Evolutionary conservation across 2,888 invertebrate species (phyloP).

Genomic region (Matsumyia berberina): DNA sequence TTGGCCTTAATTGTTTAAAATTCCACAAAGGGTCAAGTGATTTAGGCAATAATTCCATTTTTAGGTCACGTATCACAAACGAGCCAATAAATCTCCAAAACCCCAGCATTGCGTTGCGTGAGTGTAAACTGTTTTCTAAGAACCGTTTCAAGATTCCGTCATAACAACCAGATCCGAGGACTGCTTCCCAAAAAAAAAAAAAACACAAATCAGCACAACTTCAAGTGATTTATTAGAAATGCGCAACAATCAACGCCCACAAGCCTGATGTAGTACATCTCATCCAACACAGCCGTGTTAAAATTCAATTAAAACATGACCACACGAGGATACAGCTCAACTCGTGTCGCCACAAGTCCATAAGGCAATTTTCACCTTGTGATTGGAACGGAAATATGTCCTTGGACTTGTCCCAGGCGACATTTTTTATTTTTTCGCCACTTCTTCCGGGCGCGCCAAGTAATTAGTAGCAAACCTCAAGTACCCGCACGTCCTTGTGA

Average conservation of each 20-base stretch:
- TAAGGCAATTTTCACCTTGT: conserved; percentile 49
- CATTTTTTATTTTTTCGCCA: background rate
- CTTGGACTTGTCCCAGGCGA: conserved; percentile 66
- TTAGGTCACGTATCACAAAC: too few relatives aligned
- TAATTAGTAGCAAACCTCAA: conserved; percentile 39
- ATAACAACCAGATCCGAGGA: too few relatives aligned
- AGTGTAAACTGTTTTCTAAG: too few relatives aligned
- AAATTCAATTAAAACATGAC: conserved; percentile 33
- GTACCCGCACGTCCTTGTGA: conserved; percentile 11
- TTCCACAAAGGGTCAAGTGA: too few relatives aligned
- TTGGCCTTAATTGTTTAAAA: too few relatives aligned
- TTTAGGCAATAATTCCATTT: background rate
- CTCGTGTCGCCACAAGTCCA: conserved; percentile 27
- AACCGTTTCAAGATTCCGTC: too few relatives aligned
- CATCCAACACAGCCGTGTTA: conserved; percentile 29
- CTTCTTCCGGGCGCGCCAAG: conserved; percentile 38
- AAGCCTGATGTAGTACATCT: background rate
- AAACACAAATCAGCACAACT: conserved; percentile 1
- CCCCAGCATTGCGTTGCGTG: too few relatives aligned
- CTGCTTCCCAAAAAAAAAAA: background rate
- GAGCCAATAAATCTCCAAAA: too few relatives aligned
- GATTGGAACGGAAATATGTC: conserved; percentile 49
- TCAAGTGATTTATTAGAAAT: background rate
- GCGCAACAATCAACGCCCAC: background rate
- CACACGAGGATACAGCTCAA: background rate